Base-by-base conservation (phyloP, 2,113 vertebrate genomes). In the Galbula dea region DNA sequence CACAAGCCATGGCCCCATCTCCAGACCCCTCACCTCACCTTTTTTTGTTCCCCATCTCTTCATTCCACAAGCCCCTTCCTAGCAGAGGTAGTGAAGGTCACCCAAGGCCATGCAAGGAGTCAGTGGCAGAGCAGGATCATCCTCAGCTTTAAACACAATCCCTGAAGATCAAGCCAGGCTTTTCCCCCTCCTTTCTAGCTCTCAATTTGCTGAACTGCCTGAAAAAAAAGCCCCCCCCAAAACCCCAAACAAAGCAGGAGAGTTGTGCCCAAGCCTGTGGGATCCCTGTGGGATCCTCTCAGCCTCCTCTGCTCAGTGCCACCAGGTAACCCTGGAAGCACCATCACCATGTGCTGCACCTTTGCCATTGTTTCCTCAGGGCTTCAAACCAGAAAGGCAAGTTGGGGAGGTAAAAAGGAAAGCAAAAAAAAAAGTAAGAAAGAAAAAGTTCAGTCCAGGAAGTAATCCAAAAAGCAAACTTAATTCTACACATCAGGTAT, bases 311-410 rank as follows among this genome's bases (percentile, higher is more conserved):
- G 21, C 65, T 52, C 49, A 15, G 77, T 48, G 54, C 54, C 69
- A 36, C 67, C 69, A 34, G 37, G 17, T 21, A n/a, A 8, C 48
- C 58, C 83, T 2, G 0, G 10, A 7, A 26, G 51, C 92, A 27
- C 20, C 78, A 39, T 30, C 71, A 66, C 39, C 41, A 3, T 15
- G 43, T 68, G 65, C 82, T 81, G 55, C 15, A 0, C 89, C 77
- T 91, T 85, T 39, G n/a, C 68, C 80, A 80, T 45, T 91, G 71
- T 89, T 86, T 36, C 94, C 93, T 1, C 57, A 15, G 94, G 92
- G 73, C 65, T 94, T 57, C 90, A 94, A 96, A 95, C 94, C 86
- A 75, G 96, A 95, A 93, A 93, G 65, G 43, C 52, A 15, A 95
- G 92, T 83, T 3, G 16, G 46, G 15, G 48, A 23, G 48, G 37